Conservation (phyloP, 2,888 invertebrate species). For the Lycia hirtaria region DNA sequence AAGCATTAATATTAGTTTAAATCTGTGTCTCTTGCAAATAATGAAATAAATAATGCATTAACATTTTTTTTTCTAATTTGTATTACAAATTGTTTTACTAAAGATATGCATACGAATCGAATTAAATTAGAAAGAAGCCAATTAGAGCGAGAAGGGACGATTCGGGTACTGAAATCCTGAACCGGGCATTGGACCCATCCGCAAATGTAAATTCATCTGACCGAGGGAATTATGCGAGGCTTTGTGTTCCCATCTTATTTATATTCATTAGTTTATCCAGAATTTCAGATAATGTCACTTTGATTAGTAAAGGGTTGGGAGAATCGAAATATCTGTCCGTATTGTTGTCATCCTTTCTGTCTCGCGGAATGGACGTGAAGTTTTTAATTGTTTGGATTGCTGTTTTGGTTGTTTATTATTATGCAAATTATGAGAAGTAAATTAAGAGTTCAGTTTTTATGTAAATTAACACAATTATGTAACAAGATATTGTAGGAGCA, state of each 20-base stretch:
- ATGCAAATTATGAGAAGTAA: not conserved
- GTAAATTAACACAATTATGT: too few species aligned
- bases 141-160: constrained; percentile 29
- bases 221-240: constrained; percentile 53
- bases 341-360: constrained; percentile 10
- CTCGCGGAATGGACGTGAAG: not conserved
- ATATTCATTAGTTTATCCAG: constrained; percentile 63
- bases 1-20: too few species aligned
- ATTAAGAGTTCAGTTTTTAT: not conserved
- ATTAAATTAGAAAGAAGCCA: constrained; percentile 10
- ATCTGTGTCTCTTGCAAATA: too few species aligned
- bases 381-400: constrained; percentile 21
- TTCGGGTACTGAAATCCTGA: constrained; percentile 25
- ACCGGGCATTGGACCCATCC: constrained; percentile 35
- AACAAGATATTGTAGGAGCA: not conserved
- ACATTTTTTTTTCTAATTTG: too few species aligned
- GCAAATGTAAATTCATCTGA: constrained; percentile 62
- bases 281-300: constrained; percentile 51
- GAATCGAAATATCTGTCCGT: constrained; percentile 26
- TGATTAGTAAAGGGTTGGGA: constrained; percentile 47
- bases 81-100: too few species aligned
- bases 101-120: too few species aligned
- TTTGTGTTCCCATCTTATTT: constrained; percentile 55
- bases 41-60: too few species aligned
- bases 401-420: not conserved